Percentiles rank a stretch among this genome's conserved stretches.
Evolutionary conservation across 2,797 vertebrate species (phyloP).

Genomic region (Chanos chanos): DNA sequence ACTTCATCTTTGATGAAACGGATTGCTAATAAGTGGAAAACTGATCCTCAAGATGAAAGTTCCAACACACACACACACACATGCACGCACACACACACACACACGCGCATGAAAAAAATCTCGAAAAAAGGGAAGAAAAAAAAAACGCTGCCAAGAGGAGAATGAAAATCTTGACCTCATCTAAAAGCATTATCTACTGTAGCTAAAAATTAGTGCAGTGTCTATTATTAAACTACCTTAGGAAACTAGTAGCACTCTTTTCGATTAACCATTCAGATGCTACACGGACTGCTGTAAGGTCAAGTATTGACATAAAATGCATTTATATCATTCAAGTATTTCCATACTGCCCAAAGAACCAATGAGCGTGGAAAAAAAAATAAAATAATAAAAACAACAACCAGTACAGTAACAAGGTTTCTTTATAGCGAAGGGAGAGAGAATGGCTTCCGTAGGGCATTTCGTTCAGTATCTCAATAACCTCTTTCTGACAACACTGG

Average conservation of each 20-base stretch:
- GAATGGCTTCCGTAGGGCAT: constrained; percentile 27
- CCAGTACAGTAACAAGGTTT: constrained; percentile 27
- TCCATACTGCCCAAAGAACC: constrained; percentile 49
- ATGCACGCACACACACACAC: too few relatives aligned
- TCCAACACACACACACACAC: too few relatives aligned
- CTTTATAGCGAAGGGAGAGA: background rate
- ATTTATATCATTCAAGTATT: constrained; percentile 60
- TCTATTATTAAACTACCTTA: constrained; percentile 84
- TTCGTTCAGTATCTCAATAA: constrained; percentile 34
- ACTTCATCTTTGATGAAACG: constrained; percentile 30
- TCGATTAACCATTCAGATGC: constrained; percentile 60
- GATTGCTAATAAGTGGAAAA: constrained; percentile 6
- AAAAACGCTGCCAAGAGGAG: background rate
- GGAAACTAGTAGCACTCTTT: constrained; percentile 78
- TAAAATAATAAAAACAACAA: constrained; percentile 28
- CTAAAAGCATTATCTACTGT: constrained; percentile 52
- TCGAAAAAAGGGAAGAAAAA: constrained; percentile 15
- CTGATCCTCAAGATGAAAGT: too few relatives aligned
- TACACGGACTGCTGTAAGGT: constrained; percentile 67
- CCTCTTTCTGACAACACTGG: constrained; percentile 24
- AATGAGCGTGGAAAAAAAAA: constrained; percentile 30
- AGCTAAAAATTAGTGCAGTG: constrained; percentile 90
- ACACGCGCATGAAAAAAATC: constrained; percentile 28
- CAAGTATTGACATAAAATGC: constrained; percentile 72
- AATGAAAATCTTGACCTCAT: constrained; percentile 24